Percentiles rank a stretch among this genome's conserved stretches.
phyloP scores from a whole-genome alignment of 92 coral and sea anemone species.

The Parazoanthus darwini region DNA sequence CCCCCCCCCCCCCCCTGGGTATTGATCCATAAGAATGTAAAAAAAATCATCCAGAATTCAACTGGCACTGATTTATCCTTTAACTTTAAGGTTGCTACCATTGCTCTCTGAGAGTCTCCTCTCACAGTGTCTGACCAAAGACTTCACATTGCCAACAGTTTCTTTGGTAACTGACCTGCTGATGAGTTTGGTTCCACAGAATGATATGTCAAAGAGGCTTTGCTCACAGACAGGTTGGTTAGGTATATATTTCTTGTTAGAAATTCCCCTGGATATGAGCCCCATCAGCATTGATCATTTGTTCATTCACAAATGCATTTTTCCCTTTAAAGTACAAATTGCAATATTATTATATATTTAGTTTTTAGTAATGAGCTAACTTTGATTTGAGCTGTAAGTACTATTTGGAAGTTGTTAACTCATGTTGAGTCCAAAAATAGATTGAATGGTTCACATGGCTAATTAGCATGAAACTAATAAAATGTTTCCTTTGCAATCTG shows the following conservation, averaged over 20 bases:
- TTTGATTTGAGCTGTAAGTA: too few species aligned
- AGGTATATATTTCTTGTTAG: not conserved
- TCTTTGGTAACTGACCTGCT: slow-evolving; percentile 69
- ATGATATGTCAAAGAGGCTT: slow-evolving; percentile 49
- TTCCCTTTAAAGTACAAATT: too few species aligned
- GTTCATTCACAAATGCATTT: too few species aligned
- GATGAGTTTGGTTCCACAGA: slow-evolving; percentile 53
- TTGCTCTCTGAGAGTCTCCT: slow-evolving; percentile 73
- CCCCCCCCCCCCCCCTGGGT: not conserved
- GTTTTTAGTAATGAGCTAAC: too few species aligned
- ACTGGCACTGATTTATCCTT: not conserved
- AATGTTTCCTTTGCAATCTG: too few species aligned
- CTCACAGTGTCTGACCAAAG: slow-evolving; percentile 69
- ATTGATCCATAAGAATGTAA: not conserved
- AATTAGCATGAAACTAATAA: too few species aligned
- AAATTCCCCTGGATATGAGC: not conserved
- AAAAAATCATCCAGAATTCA: not conserved
- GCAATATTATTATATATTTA: too few species aligned
- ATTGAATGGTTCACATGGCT: too few species aligned
- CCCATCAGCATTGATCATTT: too few species aligned
- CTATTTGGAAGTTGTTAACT: too few species aligned
- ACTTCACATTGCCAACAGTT: slow-evolving; percentile 57
- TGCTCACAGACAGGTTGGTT: slow-evolving; percentile 86
- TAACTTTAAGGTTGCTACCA: slow-evolving; percentile 60
- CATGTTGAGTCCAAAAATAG: too few species aligned